Evolutionary conservation across 2,888 invertebrate genomes (phyloP), one percentile per base, ranked within the genome.

Genomic region (Eilema caniola): DNA sequence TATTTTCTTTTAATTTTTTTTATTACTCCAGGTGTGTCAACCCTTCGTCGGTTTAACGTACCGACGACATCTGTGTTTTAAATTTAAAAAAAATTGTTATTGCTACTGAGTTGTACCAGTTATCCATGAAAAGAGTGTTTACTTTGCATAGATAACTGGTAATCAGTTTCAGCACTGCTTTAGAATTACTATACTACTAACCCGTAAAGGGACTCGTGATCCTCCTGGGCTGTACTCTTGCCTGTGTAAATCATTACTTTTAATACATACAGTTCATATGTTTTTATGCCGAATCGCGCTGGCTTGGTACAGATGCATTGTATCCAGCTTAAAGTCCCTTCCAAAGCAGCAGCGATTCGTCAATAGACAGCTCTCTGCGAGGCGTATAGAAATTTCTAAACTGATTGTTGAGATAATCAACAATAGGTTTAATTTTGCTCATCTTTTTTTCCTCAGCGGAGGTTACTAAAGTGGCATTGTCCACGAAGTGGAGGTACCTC

Each of bases 141-240:
- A 64, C 66, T 67, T 71, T 71, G 47, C 47, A 47, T 20, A 47
- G 47, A 47, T 47, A 47, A 47, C 47, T 47, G 47, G 47, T 47
- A 25, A 63, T 59, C 47, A 66, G 57, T 61, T 73, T 71, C 5
- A 78, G 25, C 12, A 80, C 76, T n/a, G 73, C 66, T 69, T 77
- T 80, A n/a, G 73, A 67, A 33, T 80, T 80, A 57, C 76, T 73
- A 70, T 63, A 62, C 56, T 60, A n/a, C 65, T 70, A 76, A 77
- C 14, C 76, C 78, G 66, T 53, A 47, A 8, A 73, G n/a, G 7
- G 47, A 20, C 47, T 47, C 47, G 1, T 47, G 47, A 47, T 47
- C 20, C 7, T 20, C 47, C 47, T 47, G 47, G 7, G 47, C 7
- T 47, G 16, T 47, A 20, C 20, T 47, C 7, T 47, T 47, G 1